Base-by-base conservation (phyloP, 2,888 invertebrate species). In the Panzeria rudis region DNA sequence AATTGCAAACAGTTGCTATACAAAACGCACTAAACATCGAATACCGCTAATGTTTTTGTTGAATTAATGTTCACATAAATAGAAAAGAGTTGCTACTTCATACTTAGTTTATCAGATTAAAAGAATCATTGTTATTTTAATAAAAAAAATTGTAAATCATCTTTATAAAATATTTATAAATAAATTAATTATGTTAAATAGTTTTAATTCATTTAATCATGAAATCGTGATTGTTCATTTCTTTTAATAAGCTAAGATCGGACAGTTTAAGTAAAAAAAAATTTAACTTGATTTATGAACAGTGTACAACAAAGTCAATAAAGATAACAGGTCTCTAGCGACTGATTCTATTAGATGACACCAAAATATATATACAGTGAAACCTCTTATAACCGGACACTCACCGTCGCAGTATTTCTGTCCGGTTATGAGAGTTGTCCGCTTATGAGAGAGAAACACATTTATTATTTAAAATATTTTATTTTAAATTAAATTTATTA, bases 121-220 rank as follows among this genome's bases (percentile, higher is more conserved):
- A 29, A 29, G 15, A n/a, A 56, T n/a, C 32, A 59, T 71, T 72
- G 59, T 32, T 25, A 59, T 29, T 44, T 59, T 32, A 59, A 62
- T 29, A 20, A 20, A 5, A 8, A 54, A 59, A 5, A 3, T 17
- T 23, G 35, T 38, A 50, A 20, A 25, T 35, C 6, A 52, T 35
- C 13, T n/a, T 62, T 25, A 52, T 61, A 6, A 32, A 15, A 50
- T 41, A 71, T 69, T 77, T 25, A 8, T 68, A 23, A 35, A 41
- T 13, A 41, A 62, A 62, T 35, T 54, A 32, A 17, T 32, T 56
- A 13, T 20, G 61, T 32, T 35, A 69, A 73, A 79, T 62, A 64
- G 8, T n/a, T 75, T 69, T 75, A 76, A 38, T 47, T 32, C n/a
- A 59, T 71, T 79, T 59, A 38, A 79, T 84, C 73, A 69, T 79